phyloP scores from a whole-genome alignment of 2,797 vertebrate species.

The Brachyrhaphis roseni region DNA sequence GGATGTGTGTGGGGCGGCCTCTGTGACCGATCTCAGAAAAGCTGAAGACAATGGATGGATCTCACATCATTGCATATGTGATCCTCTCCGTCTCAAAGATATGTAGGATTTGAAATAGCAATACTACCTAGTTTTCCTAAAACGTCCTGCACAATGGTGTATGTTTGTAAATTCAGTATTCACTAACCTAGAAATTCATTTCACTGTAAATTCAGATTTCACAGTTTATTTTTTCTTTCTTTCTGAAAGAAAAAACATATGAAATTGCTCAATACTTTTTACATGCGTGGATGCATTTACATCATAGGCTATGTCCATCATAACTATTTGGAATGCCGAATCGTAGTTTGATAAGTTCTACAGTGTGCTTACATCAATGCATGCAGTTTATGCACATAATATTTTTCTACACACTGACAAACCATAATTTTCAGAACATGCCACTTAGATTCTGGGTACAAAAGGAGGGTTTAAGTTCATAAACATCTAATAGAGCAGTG shows the following conservation, averaged over 20 bases:
- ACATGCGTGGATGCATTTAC: not conserved
- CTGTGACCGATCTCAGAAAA: not conserved
- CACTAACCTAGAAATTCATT: not conserved
- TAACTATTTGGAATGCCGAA: not conserved
- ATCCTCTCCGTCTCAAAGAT: not conserved
- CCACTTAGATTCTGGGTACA: not conserved
- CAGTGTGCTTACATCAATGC: not conserved
- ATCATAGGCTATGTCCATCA: not conserved
- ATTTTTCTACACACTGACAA: not conserved
- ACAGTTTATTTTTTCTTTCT: not conserved
- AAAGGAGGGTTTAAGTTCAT: not conserved
- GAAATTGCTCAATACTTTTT: not conserved
- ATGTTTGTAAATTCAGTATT: not conserved
- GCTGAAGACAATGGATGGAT: not conserved
- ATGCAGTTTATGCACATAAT: not conserved
- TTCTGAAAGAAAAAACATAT: not conserved
- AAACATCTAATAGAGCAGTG: not conserved
- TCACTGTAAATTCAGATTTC: not conserved
- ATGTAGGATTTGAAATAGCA: not conserved
- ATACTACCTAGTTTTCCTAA: not conserved
- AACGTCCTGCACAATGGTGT: not conserved
- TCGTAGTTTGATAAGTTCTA: not conserved
- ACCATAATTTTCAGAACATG: not conserved
- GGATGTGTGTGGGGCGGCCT: not conserved
- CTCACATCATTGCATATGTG: not conserved